Base-by-base conservation (phyloP, 2,888 invertebrate genomes). In the Gymnoscelis rufifasciata region DNA sequence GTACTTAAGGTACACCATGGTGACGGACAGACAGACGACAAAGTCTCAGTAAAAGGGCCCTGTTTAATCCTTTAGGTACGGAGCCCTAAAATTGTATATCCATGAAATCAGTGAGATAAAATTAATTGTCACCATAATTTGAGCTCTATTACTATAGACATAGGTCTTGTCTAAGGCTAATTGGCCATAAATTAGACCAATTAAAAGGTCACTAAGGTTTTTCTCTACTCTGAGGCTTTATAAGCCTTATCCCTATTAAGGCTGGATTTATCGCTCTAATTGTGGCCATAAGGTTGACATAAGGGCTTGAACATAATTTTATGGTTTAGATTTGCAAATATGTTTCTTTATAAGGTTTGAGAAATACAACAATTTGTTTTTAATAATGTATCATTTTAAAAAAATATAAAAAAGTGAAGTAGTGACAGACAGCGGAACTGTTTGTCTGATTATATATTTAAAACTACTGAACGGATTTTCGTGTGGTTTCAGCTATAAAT, bases 201-300 rank as follows among this genome's bases (percentile, higher is more conserved):
- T 50, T 50, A 45, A 50, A 46, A 50, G 50, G 45, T 45, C 45
- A 50, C 38, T 38, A 42, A 38, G 45, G 50, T 50, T 50, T 45
- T 50, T 50, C 38, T 42, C 28, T 12, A 36, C 29, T 23, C 23
- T 28, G 15, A n/a, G 11, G 40, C 19, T n/a, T n/a, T n/a, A n/a
- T n/a, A n/a, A n/a, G n/a, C 19, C 13, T 35, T 29, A 45, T 45
- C 42, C 30, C 35, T 29, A 45, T 44, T 43, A 42, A 38, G 45
- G 23, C 26, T 38, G 28, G 42, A 50, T 43, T 50, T 41, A 50
- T 39, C 23, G 30, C 26, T 42, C 13, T 19, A 19, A 19, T 31
- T 30, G 26, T 27, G 12, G 8, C 26, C 26, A 36, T 30, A 24
- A 6, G 12, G 14, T 13, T 36, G 19, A 29, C 19, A 28, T 36